phyloP scores from a whole-genome alignment of 2,888 invertebrate species.

The Drosophila borborema region DNA sequence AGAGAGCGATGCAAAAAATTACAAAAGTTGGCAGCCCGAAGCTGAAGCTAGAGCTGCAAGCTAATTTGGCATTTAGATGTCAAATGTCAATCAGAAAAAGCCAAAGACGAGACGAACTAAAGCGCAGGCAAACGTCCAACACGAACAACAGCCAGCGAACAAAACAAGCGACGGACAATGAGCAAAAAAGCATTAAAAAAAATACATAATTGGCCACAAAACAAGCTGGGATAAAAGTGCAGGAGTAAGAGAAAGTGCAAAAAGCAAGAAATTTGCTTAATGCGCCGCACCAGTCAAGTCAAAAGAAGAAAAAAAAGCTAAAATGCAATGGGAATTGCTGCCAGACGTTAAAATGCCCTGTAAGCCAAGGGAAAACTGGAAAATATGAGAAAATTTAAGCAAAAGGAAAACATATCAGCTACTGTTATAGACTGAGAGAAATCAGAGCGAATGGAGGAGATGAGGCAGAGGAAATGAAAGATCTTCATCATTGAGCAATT shows the following conservation, averaged over 20 bases:
- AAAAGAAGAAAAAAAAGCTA: slow-evolving; percentile 9
- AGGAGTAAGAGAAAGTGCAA: slow-evolving; percentile 31
- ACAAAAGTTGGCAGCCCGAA: slow-evolving; percentile 10
- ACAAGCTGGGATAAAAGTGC: slow-evolving; percentile 54
- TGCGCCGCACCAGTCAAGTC: slow-evolving; percentile 31
- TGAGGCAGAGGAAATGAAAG: too few species aligned
- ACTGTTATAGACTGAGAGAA: not conserved
- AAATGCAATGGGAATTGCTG: not conserved
- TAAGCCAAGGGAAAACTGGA: too few species aligned
- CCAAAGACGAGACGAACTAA: slow-evolving; percentile 2
- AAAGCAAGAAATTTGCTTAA: slow-evolving; percentile 62
- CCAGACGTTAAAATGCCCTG: slow-evolving; percentile 17
- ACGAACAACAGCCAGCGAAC: slow-evolving; percentile 4
- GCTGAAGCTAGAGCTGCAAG: slow-evolving; percentile 47
- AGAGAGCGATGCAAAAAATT: not conserved
- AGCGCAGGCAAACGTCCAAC: slow-evolving; percentile 13
- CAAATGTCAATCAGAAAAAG: slow-evolving; percentile 77
- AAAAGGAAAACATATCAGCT: too few species aligned
- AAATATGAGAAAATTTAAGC: not conserved
- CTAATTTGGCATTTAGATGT: slow-evolving; percentile 81
- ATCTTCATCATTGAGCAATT: not conserved
- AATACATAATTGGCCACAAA: slow-evolving; percentile 66
- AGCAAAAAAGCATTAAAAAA: slow-evolving; percentile 10
- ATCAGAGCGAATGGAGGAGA: too few species aligned
- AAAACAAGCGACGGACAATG: slow-evolving; percentile 27